Percentiles rank a stretch among this genome's conserved stretches.
Evolutionary conservation across 2,888 invertebrate species (phyloP).

Genomic region (Herminia tarsipennalis): DNA sequence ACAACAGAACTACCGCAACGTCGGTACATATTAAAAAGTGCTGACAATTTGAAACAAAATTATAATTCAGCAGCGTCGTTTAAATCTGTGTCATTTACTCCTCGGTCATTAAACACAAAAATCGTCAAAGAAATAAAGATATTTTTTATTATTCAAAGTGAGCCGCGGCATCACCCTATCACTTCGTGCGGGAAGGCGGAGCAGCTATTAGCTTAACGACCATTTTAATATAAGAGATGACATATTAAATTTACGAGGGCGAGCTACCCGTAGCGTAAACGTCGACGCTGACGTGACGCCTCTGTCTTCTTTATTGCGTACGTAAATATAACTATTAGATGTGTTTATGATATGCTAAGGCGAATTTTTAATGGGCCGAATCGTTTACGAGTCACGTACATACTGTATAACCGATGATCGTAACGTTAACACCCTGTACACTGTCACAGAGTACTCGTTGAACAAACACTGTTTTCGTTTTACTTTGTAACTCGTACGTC

Average conservation of each 20-base stretch:
- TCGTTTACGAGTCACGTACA: conserved; percentile 59
- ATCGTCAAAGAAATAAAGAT: conserved; percentile 47
- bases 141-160: conserved; percentile 66
- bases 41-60: conserved; percentile 38
- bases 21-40: conserved; percentile 24
- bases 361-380: conserved; percentile 67
- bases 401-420: conserved; percentile 44
- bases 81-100: conserved; percentile 48
- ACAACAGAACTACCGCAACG: neutral
- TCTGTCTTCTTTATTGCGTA: conserved; percentile 79
- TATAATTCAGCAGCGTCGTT: conserved; percentile 32
- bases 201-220: conserved; percentile 84
- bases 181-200: conserved; percentile 70
- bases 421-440: conserved; percentile 45
- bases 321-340: conserved; percentile 77
- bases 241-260: conserved; percentile 84
- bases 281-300: conserved; percentile 74
- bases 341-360: conserved; percentile 73
- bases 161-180: conserved; percentile 69
- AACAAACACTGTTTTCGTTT: conserved; percentile 47
- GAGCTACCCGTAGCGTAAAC: conserved; percentile 73
- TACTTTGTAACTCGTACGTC: conserved; percentile 54
- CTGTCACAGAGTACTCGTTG: conserved; percentile 34
- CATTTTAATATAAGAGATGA: conserved; percentile 84
- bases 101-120: conserved; percentile 47